A percentile compares a stretch with the other conserved stretches of the same genome.
Evolutionary conservation across 2,888 invertebrate species (phyloP).

Genomic region (Callyntrura sp.): DNA sequence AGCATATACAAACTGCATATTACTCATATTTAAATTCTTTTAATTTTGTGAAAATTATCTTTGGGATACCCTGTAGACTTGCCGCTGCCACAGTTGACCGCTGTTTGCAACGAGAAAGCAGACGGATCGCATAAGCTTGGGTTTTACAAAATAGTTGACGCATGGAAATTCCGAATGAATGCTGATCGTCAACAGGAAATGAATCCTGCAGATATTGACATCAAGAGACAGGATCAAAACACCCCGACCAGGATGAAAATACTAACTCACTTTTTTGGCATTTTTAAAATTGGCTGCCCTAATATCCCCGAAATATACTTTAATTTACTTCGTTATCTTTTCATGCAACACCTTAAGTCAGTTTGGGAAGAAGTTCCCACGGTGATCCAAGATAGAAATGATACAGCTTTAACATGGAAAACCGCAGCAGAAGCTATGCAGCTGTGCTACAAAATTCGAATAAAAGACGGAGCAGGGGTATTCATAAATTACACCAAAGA

Average conservation of each 20-base stretch:
- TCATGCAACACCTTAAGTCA: constrained; percentile 53
- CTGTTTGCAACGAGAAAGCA: constrained; percentile 28
- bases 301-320: constrained; percentile 29
- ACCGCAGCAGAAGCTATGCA: not conserved
- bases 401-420: constrained; percentile 22
- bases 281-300: constrained; percentile 44
- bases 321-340: constrained; percentile 57
- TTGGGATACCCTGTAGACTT: constrained; percentile 51
- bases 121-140: constrained; percentile 46
- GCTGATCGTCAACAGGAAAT: constrained; percentile 38
- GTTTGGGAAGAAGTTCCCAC: constrained; percentile 59
- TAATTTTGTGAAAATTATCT: not conserved
- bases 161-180: constrained; percentile 66
- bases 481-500: too few species aligned
- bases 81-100: constrained; percentile 20
- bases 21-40: not conserved
- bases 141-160: constrained; percentile 58
- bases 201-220: constrained; percentile 61
- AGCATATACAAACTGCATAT: too few species aligned
- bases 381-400: constrained; percentile 23
- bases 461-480: not conserved
- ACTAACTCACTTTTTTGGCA: constrained; percentile 31
- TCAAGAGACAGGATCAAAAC: not conserved
- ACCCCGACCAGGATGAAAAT: constrained; percentile 31
- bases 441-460: not conserved